phyloP scores from a whole-genome alignment of 2,113 vertebrate species.

The Fulmarus glacialis region DNA sequence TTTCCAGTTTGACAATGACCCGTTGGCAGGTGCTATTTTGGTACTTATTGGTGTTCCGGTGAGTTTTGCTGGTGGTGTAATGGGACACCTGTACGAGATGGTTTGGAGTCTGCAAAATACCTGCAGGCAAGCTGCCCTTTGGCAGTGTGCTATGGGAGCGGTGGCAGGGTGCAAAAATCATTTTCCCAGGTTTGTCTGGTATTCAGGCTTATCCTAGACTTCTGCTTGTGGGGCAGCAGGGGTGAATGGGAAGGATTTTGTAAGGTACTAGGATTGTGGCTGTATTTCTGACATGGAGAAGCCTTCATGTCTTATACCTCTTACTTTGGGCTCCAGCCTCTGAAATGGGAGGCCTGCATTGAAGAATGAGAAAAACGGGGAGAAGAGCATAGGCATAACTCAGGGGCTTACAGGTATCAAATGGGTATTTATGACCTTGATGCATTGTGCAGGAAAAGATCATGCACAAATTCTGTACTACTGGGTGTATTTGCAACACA shows the following conservation, averaged over 20 bases:
- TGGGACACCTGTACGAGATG: rapidly evolving
- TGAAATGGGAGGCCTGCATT: background rate
- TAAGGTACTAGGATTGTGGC: background rate
- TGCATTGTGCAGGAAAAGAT: background rate
- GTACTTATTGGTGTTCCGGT: background rate
- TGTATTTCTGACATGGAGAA: background rate
- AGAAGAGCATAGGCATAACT: background rate
- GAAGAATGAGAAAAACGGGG: background rate
- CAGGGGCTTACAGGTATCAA: background rate
- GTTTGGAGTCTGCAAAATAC: background rate
- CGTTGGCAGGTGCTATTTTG: background rate
- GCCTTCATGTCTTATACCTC: background rate
- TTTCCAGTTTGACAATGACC: background rate
- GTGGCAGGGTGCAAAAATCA: background rate
- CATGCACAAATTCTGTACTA: background rate
- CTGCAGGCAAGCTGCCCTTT: background rate
- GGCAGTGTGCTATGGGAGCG: background rate
- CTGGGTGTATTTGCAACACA: background rate
- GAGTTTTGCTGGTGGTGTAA: background rate
- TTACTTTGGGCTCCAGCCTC: background rate
- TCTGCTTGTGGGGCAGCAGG: background rate
- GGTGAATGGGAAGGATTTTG: background rate
- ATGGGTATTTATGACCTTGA: background rate
- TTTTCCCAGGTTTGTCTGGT: background rate
- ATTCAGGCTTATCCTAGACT: background rate